A percentile compares a stretch with the other conserved stretches of the same genome.
These are phyloP conservation scores for Argya squamiceps DNA, from an alignment of 2,797 vertebrate species.

Conservation along the genomic window DNA sequence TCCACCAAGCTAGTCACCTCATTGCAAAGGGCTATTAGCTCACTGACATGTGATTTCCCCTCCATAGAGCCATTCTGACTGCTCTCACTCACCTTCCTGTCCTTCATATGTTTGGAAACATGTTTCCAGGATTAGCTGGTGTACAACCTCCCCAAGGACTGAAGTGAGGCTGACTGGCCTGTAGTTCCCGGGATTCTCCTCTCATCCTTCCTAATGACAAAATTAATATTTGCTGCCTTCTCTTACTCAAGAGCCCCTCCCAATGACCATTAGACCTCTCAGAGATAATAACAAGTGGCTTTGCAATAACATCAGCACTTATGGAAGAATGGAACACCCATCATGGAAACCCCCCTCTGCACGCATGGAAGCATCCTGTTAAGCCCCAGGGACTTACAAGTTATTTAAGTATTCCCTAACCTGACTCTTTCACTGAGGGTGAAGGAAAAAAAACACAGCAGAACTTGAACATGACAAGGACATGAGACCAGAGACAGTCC, in stretches of 20 bases:
- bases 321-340: background rate
- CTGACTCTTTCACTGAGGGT: background rate
- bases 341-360: background rate
- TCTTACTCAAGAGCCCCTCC: background rate
- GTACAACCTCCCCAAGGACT: background rate
- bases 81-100: background rate
- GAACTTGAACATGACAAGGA: background rate
- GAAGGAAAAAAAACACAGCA: background rate
- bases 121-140: background rate
- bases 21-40: background rate
- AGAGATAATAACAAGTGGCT: background rate
- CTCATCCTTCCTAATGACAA: background rate
- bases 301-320: background rate
- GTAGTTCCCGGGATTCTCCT: background rate
- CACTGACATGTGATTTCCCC: background rate
- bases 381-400: background rate
- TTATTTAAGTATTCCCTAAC: background rate
- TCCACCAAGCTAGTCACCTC: background rate
- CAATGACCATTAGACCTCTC: background rate
- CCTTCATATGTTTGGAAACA: background rate
- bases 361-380: background rate
- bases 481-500: background rate
- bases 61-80: background rate
- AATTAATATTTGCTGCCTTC: background rate
- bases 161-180: background rate